These are phyloP conservation scores for Macrophya annulata DNA, from an alignment of 2,888 invertebrate species.

Conservation along the genomic window DNA sequence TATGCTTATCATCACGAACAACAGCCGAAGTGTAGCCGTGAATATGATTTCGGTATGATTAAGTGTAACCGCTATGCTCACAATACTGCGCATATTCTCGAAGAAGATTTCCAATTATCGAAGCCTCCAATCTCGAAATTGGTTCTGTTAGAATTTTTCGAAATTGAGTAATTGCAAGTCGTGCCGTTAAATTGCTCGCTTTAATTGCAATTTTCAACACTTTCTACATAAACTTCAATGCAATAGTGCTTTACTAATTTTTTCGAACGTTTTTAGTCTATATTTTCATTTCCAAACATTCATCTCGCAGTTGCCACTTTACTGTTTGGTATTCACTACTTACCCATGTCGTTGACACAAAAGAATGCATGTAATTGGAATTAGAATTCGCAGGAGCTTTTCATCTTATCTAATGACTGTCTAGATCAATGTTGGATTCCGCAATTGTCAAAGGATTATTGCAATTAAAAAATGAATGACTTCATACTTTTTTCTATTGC, in stretches of 20 bases:
- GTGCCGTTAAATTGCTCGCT: not conserved
- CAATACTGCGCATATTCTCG: not conserved
- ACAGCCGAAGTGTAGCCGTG: not conserved
- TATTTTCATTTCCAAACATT: not conserved
- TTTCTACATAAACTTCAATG: not conserved
- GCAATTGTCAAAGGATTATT: not conserved
- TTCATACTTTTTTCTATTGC: not conserved
- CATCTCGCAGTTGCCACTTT: not conserved
- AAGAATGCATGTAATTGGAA: not conserved
- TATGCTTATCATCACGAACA: not conserved
- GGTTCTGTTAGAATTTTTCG: not conserved
- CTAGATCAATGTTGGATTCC: not conserved
- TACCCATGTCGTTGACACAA: not conserved
- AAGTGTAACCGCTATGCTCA: not conserved
- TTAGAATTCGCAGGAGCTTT: not conserved
- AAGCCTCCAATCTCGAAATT: not conserved
- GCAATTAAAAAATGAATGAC: not conserved
- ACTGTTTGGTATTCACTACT: not conserved
- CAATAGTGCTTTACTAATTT: not conserved
- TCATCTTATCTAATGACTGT: not conserved
- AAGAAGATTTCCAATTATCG: not conserved
- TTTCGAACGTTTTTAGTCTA: not conserved
- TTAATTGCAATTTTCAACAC: not conserved
- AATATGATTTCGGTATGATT: slow-evolving; percentile 7
- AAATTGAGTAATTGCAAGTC: not conserved